Percentiles rank a stretch among this genome's conserved stretches.
Conservation (phyloP, 2,113 vertebrate genomes). For the Poeciliopsis occidentalis region DNA sequence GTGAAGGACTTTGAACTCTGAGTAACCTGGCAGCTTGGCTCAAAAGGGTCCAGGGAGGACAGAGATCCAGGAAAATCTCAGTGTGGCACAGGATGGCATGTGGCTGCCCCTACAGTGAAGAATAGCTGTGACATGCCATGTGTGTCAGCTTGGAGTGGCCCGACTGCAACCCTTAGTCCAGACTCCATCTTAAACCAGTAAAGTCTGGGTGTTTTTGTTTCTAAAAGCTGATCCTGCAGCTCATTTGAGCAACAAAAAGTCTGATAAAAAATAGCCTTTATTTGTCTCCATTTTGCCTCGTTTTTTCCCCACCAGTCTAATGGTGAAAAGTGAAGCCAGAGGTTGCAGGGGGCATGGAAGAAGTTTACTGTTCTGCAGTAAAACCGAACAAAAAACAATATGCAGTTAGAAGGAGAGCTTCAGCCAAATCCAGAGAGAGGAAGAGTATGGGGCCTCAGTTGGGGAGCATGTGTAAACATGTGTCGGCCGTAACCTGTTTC, state of each 20-base stretch:
- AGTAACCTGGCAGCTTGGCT: slow-evolving; percentile 58
- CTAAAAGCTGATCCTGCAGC: neutral
- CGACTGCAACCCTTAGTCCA: slow-evolving; percentile 19
- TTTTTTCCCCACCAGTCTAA: slow-evolving; percentile 21
- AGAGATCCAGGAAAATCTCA: slow-evolving; percentile 22
- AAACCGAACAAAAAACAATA: slow-evolving; percentile 73
- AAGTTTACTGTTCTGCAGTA: slow-evolving; percentile 75
- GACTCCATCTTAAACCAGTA: slow-evolving; percentile 51
- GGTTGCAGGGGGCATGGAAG: slow-evolving; percentile 64
- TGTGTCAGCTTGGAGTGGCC: slow-evolving; percentile 18
- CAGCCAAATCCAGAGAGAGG: slow-evolving; percentile 51
- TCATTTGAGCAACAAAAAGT: slow-evolving; percentile 33
- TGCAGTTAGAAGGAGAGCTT: slow-evolving; percentile 68
- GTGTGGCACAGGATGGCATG: slow-evolving; percentile 46
- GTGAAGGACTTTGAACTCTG: neutral
- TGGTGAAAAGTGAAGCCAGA: slow-evolving; percentile 57
- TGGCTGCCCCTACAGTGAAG: slow-evolving; percentile 37
- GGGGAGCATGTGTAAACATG: slow-evolving; percentile 39
- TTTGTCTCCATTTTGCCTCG: slow-evolving; percentile 2
- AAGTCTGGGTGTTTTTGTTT: slow-evolving; percentile 4
- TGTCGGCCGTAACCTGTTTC: slow-evolving; percentile 22
- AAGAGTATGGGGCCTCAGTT: slow-evolving; percentile 57
- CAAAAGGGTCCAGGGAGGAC: slow-evolving; percentile 25
- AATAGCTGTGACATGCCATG: neutral
- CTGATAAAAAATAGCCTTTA: slow-evolving; percentile 23